Evolutionary conservation across 2,113 vertebrate genomes (phyloP), one percentile per base, ranked within the genome.

Genomic region (Coptodon bakossiorum): DNA sequence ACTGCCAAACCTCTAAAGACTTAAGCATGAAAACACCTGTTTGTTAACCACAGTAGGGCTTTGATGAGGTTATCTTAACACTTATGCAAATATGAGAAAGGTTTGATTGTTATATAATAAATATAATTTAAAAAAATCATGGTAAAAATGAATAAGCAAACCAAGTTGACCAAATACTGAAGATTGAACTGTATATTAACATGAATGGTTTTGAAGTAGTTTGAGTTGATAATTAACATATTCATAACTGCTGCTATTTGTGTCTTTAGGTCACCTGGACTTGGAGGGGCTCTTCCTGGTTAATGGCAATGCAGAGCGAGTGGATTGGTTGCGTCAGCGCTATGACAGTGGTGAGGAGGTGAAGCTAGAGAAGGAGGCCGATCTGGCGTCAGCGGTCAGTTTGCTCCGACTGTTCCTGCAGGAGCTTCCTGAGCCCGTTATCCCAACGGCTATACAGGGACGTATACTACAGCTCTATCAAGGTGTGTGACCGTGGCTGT

Each of bases 351-450:
- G 98, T 50, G 98, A 98, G 94, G 97, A 98, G 94, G 98, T 99
- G 96, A 97, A 98, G 96, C 97, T 99, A 94, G 97, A 98, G 96
- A 98, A 98, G 95, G 98, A 98, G 95, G 98, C 98, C 66, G 98
- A 99, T 95, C 96, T 99, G 96, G 98, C 98, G 76, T 98, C 98
- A 81, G 98, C 98, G 79, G 98, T 99, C 94, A 99, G 98, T 95
- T 96, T 99, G 95, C 98, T 99, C 93, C 97, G 98, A 90, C 98
- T 98, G 96, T 99, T 99, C 96, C 97, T 99, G 96, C 98, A 99
- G 94, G 98, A 98, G 96, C 98, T 99, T 96, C 98, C 98, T 82
- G 98, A 99, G 94, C 98, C 98, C 7, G 96, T 99, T 92, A 98
- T 99, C 85, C 98, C 98, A 86, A 96, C 96, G 79, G 97, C 96